phyloP scores from a whole-genome alignment of 2,797 vertebrate species.

The Enteromius trimaculatus region DNA sequence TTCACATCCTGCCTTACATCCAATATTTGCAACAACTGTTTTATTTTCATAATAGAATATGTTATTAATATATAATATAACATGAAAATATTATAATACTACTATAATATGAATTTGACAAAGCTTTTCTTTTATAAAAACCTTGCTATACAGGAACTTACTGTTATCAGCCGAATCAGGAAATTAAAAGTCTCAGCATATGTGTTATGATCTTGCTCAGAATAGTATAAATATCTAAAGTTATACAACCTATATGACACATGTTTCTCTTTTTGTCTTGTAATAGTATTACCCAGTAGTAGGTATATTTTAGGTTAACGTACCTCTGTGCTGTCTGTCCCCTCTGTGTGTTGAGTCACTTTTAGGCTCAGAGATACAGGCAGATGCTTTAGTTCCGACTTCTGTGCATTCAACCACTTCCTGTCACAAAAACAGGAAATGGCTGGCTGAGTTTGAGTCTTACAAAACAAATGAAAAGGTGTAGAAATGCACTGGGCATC shows the following conservation, averaged over 20 bases:
- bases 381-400: constrained; percentile 68
- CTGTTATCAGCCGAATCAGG: constrained; percentile 20
- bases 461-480: constrained; percentile 69
- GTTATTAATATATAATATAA: no score
- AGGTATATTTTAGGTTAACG: neutral
- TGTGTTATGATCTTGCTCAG: neutral
- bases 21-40: neutral
- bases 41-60: neutral
- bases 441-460: constrained; percentile 67
- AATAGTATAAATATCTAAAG: neutral
- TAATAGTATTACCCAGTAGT: neutral
- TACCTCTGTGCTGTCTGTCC: constrained; percentile 67
- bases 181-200: neutral
- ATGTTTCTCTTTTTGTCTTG: neutral
- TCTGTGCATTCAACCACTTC: constrained; percentile 80
- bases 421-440: constrained; percentile 94
- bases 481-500: constrained; percentile 66
- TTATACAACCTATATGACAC: neutral
- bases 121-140: neutral
- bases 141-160: neutral
- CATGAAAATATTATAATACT: no score
- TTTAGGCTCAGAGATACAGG: constrained; percentile 59
- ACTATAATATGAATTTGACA: neutral
- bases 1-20: neutral
- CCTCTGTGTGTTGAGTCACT: constrained; percentile 54